Evolutionary conservation across 2,888 invertebrate genomes (phyloP).

Genomic region (Isotomurus palustris): DNA sequence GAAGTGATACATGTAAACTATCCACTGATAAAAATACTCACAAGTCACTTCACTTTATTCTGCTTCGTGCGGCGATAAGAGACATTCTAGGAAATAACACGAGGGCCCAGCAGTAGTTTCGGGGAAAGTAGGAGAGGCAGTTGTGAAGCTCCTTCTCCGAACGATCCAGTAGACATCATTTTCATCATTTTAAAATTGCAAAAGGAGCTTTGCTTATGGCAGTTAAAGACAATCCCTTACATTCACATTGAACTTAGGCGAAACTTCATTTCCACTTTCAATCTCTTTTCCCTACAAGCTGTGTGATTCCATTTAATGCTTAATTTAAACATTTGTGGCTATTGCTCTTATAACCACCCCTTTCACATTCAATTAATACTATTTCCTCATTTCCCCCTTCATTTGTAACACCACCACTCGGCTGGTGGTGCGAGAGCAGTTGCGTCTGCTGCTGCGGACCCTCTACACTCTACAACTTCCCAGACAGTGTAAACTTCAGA

Average conservation of each 20-base stretch:
- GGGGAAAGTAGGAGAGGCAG: not conserved
- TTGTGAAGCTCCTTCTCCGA: not conserved
- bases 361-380: conserved; percentile 16
- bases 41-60: too few species aligned
- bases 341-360: conserved; percentile 10
- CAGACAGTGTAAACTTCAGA: too few species aligned
- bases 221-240: not conserved
- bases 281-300: conserved; percentile 1
- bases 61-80: too few species aligned
- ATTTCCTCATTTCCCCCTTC: conserved; percentile 9
- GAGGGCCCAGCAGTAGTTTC: too few species aligned
- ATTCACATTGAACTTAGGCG: too few species aligned
- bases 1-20: too few species aligned
- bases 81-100: too few species aligned
- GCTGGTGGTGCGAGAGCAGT: not conserved
- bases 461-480: too few species aligned
- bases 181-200: conserved; percentile 13
- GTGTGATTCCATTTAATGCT: conserved; percentile 19
- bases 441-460: not conserved
- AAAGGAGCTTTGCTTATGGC: conserved; percentile 11
- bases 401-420: not conserved
- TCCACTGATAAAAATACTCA: too few species aligned
- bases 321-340: conserved; percentile 18
- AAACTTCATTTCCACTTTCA: not conserved
- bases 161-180: conserved; percentile 9